A percentile compares a stretch with the other conserved stretches of the same genome.
Evolutionary conservation across 2,113 vertebrate species (phyloP).

Genomic region (Gobio gobio): DNA sequence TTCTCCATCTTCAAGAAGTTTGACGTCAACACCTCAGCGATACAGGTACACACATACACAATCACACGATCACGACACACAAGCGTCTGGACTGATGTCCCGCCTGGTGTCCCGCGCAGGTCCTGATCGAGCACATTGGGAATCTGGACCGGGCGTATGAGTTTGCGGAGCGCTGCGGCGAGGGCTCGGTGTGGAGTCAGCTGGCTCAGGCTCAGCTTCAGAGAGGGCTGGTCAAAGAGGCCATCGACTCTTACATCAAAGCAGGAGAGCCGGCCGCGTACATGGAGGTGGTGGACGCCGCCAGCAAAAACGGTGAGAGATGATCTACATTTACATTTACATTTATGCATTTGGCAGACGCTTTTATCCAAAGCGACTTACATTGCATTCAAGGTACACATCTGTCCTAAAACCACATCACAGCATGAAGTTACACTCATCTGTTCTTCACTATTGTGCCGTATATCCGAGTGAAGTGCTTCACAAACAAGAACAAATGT

Average conservation of each 20-base stretch:
- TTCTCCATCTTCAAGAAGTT: constrained; percentile 93
- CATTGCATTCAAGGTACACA: no score
- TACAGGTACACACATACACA: constrained; percentile 78
- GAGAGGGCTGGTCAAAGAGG: constrained; percentile 89
- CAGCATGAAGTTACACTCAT: no score
- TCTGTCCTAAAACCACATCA: no score
- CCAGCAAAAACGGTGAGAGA: constrained; percentile 84
- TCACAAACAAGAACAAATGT: no score
- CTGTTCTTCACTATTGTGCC: no score
- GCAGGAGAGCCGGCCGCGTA: constrained; percentile 87
- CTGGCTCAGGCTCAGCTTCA: constrained; percentile 87
- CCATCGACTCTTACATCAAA: constrained; percentile 90
- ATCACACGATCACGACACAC: neutral
- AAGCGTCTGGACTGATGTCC: neutral
- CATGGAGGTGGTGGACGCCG: constrained; percentile 88
- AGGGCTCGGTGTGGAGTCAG: constrained; percentile 90
- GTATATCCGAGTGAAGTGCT: no score
- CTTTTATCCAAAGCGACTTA: no score
- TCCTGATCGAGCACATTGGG: constrained; percentile 89
- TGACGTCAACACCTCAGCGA: constrained; percentile 89
- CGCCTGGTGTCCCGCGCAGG: constrained; percentile 66
- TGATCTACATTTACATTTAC: no score
- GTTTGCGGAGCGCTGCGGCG: constrained; percentile 88
- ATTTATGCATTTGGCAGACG: no score
- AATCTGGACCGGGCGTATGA: constrained; percentile 90